phyloP scores from a whole-genome alignment of 2,113 vertebrate genomes.

The Nipponia nippon region DNA sequence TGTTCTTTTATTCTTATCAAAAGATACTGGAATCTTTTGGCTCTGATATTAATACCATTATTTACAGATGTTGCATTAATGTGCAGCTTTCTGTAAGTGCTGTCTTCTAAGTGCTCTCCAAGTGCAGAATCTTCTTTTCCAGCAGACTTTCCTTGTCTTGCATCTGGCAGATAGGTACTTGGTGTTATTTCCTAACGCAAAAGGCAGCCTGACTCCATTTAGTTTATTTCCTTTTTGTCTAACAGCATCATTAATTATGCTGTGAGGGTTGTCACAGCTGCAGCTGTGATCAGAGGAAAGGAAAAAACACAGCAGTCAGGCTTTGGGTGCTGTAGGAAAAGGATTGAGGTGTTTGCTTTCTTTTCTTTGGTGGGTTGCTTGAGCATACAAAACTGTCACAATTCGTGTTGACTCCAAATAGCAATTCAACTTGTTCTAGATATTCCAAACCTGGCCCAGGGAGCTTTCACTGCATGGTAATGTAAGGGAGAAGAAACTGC shows the following conservation, averaged over 20 bases:
- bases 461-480: rapidly evolving
- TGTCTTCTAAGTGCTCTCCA: not conserved
- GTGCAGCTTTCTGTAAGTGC: not conserved
- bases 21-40: not conserved
- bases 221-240: slow-evolving; percentile 5
- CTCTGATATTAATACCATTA: not conserved
- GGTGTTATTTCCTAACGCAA: not conserved
- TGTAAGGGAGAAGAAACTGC: not conserved
- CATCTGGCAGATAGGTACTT: not conserved
- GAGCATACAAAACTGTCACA: not conserved
- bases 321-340: not conserved
- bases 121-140: not conserved
- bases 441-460: not conserved
- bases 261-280: not conserved
- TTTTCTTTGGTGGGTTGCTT: not conserved
- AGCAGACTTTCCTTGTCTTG: not conserved
- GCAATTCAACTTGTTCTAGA: not conserved
- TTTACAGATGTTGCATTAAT: not conserved
- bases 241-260: not conserved
- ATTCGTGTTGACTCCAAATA: not conserved
- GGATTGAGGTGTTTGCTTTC: not conserved
- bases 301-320: not conserved
- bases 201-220: not conserved
- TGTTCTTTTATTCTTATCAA: not conserved
- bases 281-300: not conserved